Percentiles rank a stretch among this genome's conserved stretches.
phyloP scores from a whole-genome alignment of 2,113 vertebrate species.

The Zosterops hypoxanthus region DNA sequence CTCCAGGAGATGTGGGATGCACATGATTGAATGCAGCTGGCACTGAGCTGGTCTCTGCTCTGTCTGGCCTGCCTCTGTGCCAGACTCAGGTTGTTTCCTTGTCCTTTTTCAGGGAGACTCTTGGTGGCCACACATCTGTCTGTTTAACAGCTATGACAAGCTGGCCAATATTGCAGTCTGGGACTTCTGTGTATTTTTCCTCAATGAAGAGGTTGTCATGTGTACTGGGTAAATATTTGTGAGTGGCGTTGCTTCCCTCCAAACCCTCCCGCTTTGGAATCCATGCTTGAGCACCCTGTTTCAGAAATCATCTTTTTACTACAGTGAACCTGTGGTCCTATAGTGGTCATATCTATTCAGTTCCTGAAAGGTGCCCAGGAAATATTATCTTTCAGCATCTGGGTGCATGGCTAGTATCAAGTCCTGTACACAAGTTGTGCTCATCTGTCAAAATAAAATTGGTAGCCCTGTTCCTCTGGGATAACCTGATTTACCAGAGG shows the following conservation, averaged over 20 bases:
- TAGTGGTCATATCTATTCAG: neutral
- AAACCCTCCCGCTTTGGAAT: neutral
- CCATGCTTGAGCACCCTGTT: neutral
- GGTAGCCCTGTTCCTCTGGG: neutral
- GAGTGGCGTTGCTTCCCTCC: neutral
- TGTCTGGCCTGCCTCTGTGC: rapidly evolving
- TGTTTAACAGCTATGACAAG: neutral
- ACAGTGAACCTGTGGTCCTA: neutral
- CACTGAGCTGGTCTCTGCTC: neutral
- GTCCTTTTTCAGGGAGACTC: neutral
- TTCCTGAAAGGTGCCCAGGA: neutral
- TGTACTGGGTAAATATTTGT: neutral
- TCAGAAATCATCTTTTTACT: neutral
- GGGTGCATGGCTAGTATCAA: neutral
- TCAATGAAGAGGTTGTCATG: neutral
- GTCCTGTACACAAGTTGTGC: neutral
- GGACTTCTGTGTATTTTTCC: neutral
- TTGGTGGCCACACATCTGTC: neutral
- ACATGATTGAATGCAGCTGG: neutral
- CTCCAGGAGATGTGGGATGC: rapidly evolving
- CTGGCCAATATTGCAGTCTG: neutral
- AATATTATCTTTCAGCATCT: neutral
- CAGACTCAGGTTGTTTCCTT: neutral
- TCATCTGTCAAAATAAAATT: neutral
- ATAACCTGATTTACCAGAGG: neutral